Evolutionary conservation across 2,113 vertebrate species (phyloP).

Genomic region (Eonycteris spelaea): DNA sequence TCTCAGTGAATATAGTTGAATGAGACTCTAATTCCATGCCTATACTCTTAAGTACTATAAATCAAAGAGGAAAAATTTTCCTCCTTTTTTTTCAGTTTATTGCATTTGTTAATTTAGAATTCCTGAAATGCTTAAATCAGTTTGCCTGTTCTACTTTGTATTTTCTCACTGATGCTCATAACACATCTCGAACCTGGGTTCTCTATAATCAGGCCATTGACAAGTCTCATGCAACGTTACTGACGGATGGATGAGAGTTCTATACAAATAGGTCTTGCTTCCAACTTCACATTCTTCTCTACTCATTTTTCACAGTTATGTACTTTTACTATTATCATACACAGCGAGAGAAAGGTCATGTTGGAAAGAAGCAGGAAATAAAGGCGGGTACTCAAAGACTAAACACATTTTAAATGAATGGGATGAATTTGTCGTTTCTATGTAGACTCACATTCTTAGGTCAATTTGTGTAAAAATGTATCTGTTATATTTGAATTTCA

Average conservation of each 20-base stretch:
- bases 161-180: background rate
- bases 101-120: background rate
- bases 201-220: background rate
- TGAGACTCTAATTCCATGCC: background rate
- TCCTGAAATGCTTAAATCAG: background rate
- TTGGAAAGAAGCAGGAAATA: conserved; percentile 2
- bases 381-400: background rate
- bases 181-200: background rate
- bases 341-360: background rate
- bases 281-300: background rate
- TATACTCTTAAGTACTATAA: background rate
- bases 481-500: background rate
- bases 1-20: background rate
- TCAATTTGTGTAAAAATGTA: background rate
- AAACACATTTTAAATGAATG: background rate
- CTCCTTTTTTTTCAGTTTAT: conserved; percentile 1
- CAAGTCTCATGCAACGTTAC: background rate
- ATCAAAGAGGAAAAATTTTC: background rate
- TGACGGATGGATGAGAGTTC: background rate
- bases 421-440: background rate
- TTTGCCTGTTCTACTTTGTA: background rate
- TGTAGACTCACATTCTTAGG: background rate
- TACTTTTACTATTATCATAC: background rate
- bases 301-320: background rate
- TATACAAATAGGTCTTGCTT: background rate